Evolutionary conservation across 2,888 invertebrate genomes (phyloP).

Genomic region (Chymomyza procnemis): DNA sequence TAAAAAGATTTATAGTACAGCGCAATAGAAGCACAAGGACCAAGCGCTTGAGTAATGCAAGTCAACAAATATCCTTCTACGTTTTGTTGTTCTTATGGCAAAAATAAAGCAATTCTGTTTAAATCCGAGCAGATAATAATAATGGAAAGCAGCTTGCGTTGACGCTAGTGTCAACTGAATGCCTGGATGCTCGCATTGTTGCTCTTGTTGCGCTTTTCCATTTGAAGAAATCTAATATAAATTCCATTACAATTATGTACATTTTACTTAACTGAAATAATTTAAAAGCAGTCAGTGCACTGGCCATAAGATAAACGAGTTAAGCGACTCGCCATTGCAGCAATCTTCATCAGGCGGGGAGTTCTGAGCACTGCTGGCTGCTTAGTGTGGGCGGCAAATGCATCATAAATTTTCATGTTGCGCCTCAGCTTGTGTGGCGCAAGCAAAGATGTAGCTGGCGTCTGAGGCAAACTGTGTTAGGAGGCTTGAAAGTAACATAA

Average conservation of each 20-base stretch:
- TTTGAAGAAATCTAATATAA: slow-evolving; percentile 43
- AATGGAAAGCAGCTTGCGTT: neutral
- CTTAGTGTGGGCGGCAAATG: slow-evolving; percentile 43
- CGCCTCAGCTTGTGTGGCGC: slow-evolving; percentile 60
- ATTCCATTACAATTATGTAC: slow-evolving; percentile 68
- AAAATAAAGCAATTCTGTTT: neutral
- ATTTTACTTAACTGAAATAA: slow-evolving; percentile 57
- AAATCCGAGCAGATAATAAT: neutral
- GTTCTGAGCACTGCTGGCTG: slow-evolving; percentile 6
- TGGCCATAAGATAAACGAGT: slow-evolving; percentile 34
- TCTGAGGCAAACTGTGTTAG: slow-evolving; percentile 4
- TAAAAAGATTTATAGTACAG: neutral
- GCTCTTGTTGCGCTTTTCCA: neutral
- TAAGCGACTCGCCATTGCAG: slow-evolving; percentile 21
- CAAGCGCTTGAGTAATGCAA: neutral
- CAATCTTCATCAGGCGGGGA: neutral
- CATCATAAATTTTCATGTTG: slow-evolving; percentile 70
- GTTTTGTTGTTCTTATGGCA: slow-evolving; percentile 17
- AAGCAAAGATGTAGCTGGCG: neutral
- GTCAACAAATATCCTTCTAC: slow-evolving; percentile 14
- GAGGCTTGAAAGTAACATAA: slow-evolving; percentile 61
- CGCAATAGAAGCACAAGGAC: no score
- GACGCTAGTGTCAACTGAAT: neutral
- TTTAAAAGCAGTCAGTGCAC: slow-evolving; percentile 33
- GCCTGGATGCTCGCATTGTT: neutral